Base-by-base conservation (phyloP, 2,888 invertebrate species). In the Imbricaverruca yamaguchii region DNA sequence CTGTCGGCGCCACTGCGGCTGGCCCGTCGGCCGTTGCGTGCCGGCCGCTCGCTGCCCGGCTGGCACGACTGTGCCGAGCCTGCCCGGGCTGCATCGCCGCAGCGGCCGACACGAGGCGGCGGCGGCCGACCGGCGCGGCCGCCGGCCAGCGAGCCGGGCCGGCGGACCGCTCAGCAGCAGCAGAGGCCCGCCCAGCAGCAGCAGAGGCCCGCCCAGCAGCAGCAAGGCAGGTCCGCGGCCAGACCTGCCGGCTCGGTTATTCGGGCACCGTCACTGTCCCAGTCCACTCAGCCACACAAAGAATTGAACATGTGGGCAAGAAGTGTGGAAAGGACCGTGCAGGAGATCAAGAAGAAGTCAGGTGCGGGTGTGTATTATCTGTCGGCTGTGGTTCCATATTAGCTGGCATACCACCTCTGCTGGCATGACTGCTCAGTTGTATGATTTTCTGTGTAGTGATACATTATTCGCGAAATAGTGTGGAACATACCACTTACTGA, bases 21-120 rank as follows among this genome's bases (percentile, higher is more conserved):
- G 21, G 55, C 74, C 55, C 7, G 21, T 10, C 74, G 74, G 10
- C 74, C 74, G 10, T 39, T 39, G 39, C 74, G 55, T 55, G 15
- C 56, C 79, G 79, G 79, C 23, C 79, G 79, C 13, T 25, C 6
- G 23, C 79, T 57, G 57, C 79, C 57, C 79, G n/a, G 15, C 59
- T 59, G 56, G 79, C 57, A 25, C 23, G 57, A 9, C 23, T 39
- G 53, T 0, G 78, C 23, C 13, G 74, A 15, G 53, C 53, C 74
- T 11, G 74, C 53, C 23, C n/a, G 23, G 8, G 1, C 65, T 3
- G 23, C 10, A 3, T 18, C 18, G 74, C 67, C 18, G 10, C 39
- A 12, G 15, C 15, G n/a, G 18, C 69, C 39, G 39, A 53, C 69
- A 6, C 18, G 18, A 18, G 55, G 18, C 74, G 6, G 18, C 74